These are phyloP conservation scores for Hippotragus niger DNA, from an alignment of 2,113 vertebrate genomes.

Conservation along the genomic window DNA sequence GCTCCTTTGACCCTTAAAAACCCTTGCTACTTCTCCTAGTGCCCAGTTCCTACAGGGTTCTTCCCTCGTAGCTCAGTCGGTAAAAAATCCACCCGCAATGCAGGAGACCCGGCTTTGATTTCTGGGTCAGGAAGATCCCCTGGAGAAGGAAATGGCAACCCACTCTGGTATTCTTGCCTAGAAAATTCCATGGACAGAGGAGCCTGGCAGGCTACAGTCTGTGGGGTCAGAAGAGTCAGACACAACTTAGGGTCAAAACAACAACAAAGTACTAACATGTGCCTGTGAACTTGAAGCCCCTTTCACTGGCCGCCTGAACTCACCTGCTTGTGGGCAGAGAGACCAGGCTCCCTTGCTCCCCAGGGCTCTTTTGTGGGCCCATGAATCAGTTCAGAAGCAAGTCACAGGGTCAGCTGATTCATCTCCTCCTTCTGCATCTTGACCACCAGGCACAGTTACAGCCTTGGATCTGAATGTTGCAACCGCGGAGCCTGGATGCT, in stretches of 20 bases:
- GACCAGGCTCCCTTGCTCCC: not conserved
- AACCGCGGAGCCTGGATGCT: rapidly evolving
- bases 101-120: rapidly evolving
- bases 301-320: not conserved
- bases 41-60: not conserved
- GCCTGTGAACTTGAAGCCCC: not conserved
- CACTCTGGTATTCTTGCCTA: not conserved
- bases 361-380: not conserved
- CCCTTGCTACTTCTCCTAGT: not conserved
- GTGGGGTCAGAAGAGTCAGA: not conserved
- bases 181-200: not conserved
- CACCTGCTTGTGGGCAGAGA: not conserved
- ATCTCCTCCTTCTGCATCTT: not conserved
- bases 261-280: not conserved
- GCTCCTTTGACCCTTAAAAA: not conserved
- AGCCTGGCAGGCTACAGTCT: not conserved
- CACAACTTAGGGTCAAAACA: not conserved
- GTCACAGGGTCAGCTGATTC: not conserved
- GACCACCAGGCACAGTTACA: not conserved
- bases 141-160: not conserved
- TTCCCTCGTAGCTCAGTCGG: not conserved
- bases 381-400: not conserved
- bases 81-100: not conserved
- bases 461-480: not conserved
- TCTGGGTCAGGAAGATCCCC: not conserved